These are phyloP conservation scores for Oenanthe melanoleuca DNA, from an alignment of 2,113 vertebrate genomes.

Conservation along the genomic window DNA sequence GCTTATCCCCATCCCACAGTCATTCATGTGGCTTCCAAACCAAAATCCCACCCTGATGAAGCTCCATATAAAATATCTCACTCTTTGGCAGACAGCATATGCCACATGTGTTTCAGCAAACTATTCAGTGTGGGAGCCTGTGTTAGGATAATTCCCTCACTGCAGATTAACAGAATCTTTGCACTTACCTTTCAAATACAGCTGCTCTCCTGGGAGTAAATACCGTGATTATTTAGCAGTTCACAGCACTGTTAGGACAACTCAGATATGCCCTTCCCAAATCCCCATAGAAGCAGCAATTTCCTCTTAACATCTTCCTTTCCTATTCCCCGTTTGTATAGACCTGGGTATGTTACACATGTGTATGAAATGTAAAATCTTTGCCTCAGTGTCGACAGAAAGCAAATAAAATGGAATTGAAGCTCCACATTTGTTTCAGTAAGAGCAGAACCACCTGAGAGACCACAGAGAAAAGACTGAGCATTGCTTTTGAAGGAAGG, in stretches of 20 bases:
- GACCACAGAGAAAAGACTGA: background rate
- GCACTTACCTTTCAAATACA: background rate
- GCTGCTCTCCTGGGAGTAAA: background rate
- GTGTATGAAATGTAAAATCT: background rate
- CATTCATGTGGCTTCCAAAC: background rate
- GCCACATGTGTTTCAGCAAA: background rate
- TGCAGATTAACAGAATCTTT: background rate
- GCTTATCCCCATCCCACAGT: background rate
- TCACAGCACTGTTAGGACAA: background rate
- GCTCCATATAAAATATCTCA: background rate
- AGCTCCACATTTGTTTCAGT: background rate
- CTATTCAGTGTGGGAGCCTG: background rate
- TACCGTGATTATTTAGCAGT: background rate
- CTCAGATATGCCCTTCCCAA: background rate
- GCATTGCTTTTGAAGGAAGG: background rate
- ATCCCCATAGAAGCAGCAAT: background rate
- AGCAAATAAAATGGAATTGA: background rate
- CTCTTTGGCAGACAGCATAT: background rate
- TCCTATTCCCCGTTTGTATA: background rate
- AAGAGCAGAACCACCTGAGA: background rate
- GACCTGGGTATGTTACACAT: background rate
- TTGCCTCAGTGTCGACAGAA: background rate
- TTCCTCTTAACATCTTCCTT: background rate
- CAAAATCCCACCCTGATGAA: background rate
- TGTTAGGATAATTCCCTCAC: background rate